Conservation (phyloP, 23 tunicate genomes). For the Styela clava region DNA sequence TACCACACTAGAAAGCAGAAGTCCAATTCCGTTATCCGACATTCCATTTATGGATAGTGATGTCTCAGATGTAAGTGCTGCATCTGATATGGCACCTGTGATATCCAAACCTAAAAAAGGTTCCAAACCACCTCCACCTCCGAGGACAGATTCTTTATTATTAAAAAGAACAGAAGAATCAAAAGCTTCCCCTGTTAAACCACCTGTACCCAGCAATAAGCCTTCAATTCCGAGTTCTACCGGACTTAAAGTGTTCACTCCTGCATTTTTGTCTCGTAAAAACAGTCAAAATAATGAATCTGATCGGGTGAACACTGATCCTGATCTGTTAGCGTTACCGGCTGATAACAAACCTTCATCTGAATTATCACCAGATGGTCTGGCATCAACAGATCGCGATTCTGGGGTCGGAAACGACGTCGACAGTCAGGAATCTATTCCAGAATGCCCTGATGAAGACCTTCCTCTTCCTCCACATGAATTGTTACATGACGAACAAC, state of each 20-base stretch:
- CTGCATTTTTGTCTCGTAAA: constrained; percentile 5
- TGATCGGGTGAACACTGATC: background rate
- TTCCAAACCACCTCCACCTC: constrained; percentile 15
- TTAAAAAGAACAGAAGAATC: background rate
- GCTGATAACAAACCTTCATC: background rate
- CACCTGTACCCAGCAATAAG: background rate
- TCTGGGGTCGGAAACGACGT: constrained; percentile 94
- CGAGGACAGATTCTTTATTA: background rate
- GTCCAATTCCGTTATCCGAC: background rate
- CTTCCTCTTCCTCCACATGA: background rate
- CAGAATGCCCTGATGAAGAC: constrained; percentile 44
- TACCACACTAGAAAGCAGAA: background rate
- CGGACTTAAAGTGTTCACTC: constrained; percentile 20
- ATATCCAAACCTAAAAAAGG: background rate
- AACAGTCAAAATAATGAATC: background rate
- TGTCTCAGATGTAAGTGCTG: background rate
- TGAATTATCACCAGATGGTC: constrained; percentile 25
- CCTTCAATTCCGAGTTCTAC: background rate
- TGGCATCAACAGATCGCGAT: constrained; percentile 69
- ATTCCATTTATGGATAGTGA: constrained; percentile 16
- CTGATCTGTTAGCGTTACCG: background rate
- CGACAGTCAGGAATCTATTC: constrained; percentile 86
- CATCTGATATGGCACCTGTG: background rate
- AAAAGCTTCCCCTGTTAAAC: background rate
- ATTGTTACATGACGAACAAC: background rate